phyloP scores from a whole-genome alignment of 1,140 invertebrate genomes.

The Belonocnema kinseyi region DNA sequence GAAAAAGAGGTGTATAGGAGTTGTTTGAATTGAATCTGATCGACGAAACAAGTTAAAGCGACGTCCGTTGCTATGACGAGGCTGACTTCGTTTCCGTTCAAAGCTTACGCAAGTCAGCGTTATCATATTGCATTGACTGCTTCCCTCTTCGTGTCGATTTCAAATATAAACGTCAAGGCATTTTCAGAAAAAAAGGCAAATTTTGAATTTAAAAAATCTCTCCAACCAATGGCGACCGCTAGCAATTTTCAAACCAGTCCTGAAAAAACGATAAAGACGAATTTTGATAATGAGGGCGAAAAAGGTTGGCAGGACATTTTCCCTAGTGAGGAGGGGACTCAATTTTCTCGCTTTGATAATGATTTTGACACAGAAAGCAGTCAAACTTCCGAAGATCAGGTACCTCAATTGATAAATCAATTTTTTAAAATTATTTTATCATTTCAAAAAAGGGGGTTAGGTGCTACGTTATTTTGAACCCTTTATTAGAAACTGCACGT shows the following conservation, averaged over 20 bases:
- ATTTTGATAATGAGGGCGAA: background rate
- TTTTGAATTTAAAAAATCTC: background rate
- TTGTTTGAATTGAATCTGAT: background rate
- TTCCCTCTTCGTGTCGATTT: background rate
- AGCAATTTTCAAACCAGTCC: background rate
- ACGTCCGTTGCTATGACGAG: constrained; percentile 22
- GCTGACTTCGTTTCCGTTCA: constrained; percentile 12
- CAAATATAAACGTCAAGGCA: background rate
- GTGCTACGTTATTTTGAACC: no score
- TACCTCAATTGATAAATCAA: background rate
- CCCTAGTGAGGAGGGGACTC: background rate
- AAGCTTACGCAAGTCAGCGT: constrained; percentile 11
- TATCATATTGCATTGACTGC: background rate
- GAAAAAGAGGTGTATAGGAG: background rate
- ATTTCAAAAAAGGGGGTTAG: no score
- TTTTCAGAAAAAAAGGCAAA: background rate
- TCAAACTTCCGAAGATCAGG: constrained; percentile 18
- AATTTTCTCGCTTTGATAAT: background rate
- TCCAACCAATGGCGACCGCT: background rate
- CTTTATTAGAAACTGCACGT: no score
- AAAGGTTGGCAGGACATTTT: background rate
- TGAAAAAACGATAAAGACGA: background rate
- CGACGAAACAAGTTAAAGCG: constrained; percentile 11
- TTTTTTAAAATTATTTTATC: no score
- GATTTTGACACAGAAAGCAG: background rate